phyloP scores from a whole-genome alignment of 2,113 vertebrate species.

The Psilopsiagon aurifrons region DNA sequence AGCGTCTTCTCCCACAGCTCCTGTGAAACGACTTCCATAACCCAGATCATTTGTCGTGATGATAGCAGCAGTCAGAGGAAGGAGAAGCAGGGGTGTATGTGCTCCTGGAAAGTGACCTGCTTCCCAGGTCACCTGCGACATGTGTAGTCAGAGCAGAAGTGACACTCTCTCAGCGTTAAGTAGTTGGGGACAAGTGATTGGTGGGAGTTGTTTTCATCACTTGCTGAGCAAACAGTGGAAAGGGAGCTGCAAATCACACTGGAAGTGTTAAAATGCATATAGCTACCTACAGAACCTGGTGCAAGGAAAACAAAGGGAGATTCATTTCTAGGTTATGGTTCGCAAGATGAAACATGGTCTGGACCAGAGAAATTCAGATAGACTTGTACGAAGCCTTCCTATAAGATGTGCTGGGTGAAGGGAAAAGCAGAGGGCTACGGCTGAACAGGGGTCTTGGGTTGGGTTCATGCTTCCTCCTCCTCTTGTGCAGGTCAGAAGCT shows the following conservation, averaged over 20 bases:
- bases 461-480: neutral
- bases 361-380: neutral
- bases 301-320: neutral
- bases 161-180: neutral
- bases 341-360: neutral
- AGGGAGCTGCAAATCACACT: neutral
- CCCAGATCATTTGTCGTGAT: neutral
- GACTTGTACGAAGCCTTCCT: neutral
- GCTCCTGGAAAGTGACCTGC: neutral
- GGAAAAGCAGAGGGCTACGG: neutral
- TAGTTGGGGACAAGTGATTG: neutral
- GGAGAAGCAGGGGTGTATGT: neutral
- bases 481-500: neutral
- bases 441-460: neutral
- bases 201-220: neutral
- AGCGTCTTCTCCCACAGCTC: neutral
- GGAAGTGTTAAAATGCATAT: neutral
- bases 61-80: neutral
- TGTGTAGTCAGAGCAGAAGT: neutral
- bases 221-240: neutral
- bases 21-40: neutral
- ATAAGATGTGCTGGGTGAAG: neutral
- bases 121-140: neutral
- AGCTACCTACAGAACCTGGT: neutral
- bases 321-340: neutral